Conservation (phyloP, 2,797 vertebrate genomes). For the Acanthis flammea region DNA sequence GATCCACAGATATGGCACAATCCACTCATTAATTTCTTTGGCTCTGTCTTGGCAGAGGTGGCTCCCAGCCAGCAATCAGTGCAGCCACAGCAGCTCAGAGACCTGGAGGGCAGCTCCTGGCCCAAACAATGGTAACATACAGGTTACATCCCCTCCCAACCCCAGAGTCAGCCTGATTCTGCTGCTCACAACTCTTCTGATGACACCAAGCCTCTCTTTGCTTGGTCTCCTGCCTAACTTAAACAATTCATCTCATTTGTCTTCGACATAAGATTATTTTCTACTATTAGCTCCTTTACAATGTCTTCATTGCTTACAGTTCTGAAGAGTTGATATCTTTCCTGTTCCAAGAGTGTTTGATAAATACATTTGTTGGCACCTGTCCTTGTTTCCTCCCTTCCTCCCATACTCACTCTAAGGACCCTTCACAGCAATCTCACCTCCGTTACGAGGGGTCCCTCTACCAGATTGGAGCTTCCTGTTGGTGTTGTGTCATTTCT, state of each 20-base stretch:
- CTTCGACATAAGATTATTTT: background rate
- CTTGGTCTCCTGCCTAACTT: background rate
- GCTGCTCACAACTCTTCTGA: background rate
- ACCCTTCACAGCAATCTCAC: background rate
- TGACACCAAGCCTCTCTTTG: background rate
- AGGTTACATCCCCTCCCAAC: background rate
- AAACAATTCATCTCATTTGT: background rate
- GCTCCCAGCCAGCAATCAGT: background rate
- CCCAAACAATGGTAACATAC: fast-evolving
- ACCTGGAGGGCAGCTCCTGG: background rate
- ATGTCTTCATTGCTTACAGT: background rate
- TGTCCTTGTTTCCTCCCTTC: background rate
- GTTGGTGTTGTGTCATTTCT: background rate
- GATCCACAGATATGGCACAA: background rate
- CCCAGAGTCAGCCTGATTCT: background rate
- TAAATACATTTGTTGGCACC: background rate
- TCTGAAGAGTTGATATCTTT: background rate
- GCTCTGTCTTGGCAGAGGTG: background rate
- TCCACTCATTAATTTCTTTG: background rate
- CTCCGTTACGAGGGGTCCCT: background rate
- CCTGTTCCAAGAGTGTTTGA: background rate
- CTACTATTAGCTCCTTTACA: background rate
- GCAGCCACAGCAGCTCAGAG: background rate
- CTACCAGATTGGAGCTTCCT: background rate
- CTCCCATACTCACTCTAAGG: background rate